Evolutionary conservation across 2,113 vertebrate genomes (phyloP).

Genomic region (Gracilinanus agilis): DNA sequence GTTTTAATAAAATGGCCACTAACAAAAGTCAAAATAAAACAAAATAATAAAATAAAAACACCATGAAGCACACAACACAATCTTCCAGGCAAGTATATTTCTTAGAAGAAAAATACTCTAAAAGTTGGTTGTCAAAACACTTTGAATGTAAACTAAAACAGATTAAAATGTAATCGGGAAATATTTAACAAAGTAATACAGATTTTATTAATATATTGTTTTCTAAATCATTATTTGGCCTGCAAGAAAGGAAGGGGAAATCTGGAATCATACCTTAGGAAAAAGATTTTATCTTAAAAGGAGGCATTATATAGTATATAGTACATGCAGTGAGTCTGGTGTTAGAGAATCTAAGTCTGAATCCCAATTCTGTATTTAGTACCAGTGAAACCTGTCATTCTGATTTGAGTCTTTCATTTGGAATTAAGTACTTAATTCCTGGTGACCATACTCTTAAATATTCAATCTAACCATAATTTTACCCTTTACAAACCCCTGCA

Average conservation of each 20-base stretch:
- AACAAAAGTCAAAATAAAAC: background rate
- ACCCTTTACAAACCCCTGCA: too few species aligned
- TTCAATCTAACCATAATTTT: too few species aligned
- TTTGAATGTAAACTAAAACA: background rate
- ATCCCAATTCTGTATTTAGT: background rate
- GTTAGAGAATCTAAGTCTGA: background rate
- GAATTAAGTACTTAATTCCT: too few species aligned
- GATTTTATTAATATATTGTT: too few species aligned
- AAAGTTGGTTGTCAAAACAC: background rate
- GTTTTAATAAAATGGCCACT: background rate
- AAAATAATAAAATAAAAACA: background rate
- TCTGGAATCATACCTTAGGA: background rate
- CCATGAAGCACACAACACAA: background rate
- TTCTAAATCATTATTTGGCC: background rate
- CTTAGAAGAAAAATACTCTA: background rate
- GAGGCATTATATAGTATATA: background rate
- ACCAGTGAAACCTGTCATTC: too few species aligned
- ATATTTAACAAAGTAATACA: background rate
- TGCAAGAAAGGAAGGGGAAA: background rate
- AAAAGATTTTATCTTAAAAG: background rate
- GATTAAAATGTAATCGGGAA: background rate
- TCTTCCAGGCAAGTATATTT: background rate
- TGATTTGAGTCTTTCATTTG: too few species aligned
- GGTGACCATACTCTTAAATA: too few species aligned
- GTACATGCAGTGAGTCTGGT: background rate